Conservation (phyloP, 2,113 vertebrate species). For the Aegithalos caudatus region DNA sequence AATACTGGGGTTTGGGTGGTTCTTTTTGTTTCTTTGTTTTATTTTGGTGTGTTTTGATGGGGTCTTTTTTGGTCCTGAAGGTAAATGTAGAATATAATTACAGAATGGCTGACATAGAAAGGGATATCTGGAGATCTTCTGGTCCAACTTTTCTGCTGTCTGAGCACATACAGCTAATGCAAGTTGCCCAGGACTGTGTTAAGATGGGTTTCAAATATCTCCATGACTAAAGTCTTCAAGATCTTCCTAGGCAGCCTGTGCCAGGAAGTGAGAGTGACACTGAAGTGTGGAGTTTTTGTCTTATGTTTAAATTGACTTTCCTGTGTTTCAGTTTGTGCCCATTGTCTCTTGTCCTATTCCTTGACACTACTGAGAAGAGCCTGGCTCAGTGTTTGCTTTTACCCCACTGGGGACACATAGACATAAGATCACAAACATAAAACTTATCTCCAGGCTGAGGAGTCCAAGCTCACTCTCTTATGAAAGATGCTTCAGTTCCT, state of each 20-base stretch:
- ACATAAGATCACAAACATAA: neutral
- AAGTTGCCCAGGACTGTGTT: neutral
- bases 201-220: neutral
- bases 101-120: neutral
- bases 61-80: neutral
- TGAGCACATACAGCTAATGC: neutral
- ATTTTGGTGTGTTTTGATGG: neutral
- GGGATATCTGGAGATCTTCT: neutral
- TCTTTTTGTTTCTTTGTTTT: no score
- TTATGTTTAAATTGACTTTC: neutral
- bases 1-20: neutral
- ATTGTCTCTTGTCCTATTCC: neutral
- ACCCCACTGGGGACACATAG: neutral
- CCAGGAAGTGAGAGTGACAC: neutral
- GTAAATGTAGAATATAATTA: neutral
- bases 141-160: neutral
- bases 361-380: neutral
- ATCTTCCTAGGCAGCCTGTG: neutral
- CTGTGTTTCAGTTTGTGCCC: neutral
- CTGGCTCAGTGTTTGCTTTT: neutral
- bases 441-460: neutral
- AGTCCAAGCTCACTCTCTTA: neutral
- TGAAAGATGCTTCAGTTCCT: neutral
- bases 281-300: neutral
- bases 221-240: neutral